Percentiles rank a stretch among this genome's conserved stretches.
These are phyloP conservation scores for Notechis scutatus DNA, from an alignment of 2,113 vertebrate species.

Conservation along the genomic window DNA sequence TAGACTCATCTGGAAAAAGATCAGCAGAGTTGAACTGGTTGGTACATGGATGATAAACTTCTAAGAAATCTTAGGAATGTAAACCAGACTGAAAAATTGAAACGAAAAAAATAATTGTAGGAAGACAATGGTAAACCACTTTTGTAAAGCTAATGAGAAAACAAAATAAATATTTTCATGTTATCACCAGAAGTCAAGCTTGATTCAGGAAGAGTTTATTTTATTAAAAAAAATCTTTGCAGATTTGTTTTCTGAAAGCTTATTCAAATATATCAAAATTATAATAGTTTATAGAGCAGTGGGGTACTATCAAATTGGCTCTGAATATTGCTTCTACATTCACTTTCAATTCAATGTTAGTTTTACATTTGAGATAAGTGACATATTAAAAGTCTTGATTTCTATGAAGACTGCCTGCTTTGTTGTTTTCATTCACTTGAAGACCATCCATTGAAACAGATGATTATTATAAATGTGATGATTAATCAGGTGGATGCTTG, in stretches of 20 bases:
- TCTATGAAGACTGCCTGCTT: background rate
- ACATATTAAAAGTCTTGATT: background rate
- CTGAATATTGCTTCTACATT: background rate
- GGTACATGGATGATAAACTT: background rate
- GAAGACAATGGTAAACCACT: background rate
- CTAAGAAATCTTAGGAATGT: background rate
- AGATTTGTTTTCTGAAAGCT: background rate
- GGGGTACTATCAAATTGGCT: background rate
- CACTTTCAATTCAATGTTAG: too few species aligned
- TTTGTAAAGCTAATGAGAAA: background rate
- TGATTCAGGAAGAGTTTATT: background rate
- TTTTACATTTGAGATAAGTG: background rate
- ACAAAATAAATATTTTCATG: background rate
- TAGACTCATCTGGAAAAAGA: background rate
- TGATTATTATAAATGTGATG: background rate
- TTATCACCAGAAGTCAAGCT: background rate
- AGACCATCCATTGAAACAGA: background rate
- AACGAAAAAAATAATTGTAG: background rate
- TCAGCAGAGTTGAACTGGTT: background rate
- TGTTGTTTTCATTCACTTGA: background rate
- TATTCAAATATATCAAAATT: background rate
- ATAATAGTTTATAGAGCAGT: background rate
- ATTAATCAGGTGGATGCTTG: background rate
- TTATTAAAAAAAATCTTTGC: background rate
- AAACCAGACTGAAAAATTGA: background rate